Percentiles rank a stretch among this genome's conserved stretches.
Evolutionary conservation across 2,797 vertebrate genomes (phyloP).

Genomic region (Otolemur crassicaudatus): DNA sequence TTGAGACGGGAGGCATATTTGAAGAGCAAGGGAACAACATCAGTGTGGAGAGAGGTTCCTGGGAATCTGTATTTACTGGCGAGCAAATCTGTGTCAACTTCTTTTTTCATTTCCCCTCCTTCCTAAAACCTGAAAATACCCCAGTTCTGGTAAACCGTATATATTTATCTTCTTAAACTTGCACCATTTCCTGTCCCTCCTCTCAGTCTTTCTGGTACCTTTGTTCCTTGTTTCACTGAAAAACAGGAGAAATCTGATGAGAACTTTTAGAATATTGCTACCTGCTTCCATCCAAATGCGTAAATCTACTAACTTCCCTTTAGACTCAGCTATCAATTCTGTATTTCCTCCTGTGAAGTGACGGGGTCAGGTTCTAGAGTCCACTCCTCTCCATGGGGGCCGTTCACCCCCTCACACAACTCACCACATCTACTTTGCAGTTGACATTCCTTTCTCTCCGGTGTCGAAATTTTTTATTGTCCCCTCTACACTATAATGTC

Average conservation of each 20-base stretch:
- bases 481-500: background rate
- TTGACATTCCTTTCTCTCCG: background rate
- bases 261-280: background rate
- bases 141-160: background rate
- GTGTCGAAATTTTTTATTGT: background rate
- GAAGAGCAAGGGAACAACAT: background rate
- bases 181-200: background rate
- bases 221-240: background rate
- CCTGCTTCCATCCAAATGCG: rapidly evolving
- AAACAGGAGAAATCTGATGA: background rate
- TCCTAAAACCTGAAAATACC: background rate
- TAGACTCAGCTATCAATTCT: background rate
- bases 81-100: background rate
- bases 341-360: background rate
- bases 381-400: background rate
- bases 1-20: background rate
- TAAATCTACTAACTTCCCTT: background rate
- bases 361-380: background rate
- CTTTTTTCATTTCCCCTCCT: background rate
- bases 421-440: background rate
- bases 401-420: background rate
- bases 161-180: background rate
- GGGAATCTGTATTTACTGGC: background rate
- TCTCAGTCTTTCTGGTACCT: background rate
- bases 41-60: background rate